Evolutionary conservation across 2,797 vertebrate genomes (phyloP), one percentile per base, ranked within the genome.

Genomic region (Sphenopsis melanotis): DNA sequence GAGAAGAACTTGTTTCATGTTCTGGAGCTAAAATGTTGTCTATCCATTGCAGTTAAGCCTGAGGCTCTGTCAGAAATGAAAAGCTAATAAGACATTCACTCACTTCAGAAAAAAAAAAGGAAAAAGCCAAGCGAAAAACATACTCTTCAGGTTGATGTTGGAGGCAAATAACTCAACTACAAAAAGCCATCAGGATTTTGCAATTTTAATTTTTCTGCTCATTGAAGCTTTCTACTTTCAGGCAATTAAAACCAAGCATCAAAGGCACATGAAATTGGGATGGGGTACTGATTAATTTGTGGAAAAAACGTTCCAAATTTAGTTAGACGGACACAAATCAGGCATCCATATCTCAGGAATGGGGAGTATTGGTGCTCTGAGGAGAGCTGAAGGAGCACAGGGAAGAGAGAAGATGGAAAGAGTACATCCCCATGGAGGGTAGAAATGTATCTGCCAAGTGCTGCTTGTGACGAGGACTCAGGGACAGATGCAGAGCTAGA

Each of bases 131-230:
- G 19, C 2, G 1, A 60, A 93, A 68, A 55, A 19, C 72, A 37
- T 36, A 68, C 30, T 74, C 50, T 42, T 90, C 30, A 41, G 19
- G 32, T 22, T 83, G 46, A 77, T 75, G 64, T 90, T 9, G 17
- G 61, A 90, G 74, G 72, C 76, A 95, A 96, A 95, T 18, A 93
- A 93, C 71, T 83, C 37, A 64, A 66, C 57, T 94, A 57, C 82
- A 50, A 74, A 92, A 87, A 97, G 47, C 66, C 89, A 96, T 88
- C 61, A 53, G 61, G 87, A 89, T 88, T 93, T 89, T 79, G 88
- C 86, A 95, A 63, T 94, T 97, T 87, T 97, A 95, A 97, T 97
- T 97, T 97, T 94, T 96, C 94, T 96, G 96, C 93, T 96, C 93
- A 92, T 50, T 94, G 95, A 89, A 92, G 93, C 89, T 97, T 96